Evolutionary conservation across 1,140 invertebrate species (phyloP).

Genomic region (Spodoptera frugiperda): DNA sequence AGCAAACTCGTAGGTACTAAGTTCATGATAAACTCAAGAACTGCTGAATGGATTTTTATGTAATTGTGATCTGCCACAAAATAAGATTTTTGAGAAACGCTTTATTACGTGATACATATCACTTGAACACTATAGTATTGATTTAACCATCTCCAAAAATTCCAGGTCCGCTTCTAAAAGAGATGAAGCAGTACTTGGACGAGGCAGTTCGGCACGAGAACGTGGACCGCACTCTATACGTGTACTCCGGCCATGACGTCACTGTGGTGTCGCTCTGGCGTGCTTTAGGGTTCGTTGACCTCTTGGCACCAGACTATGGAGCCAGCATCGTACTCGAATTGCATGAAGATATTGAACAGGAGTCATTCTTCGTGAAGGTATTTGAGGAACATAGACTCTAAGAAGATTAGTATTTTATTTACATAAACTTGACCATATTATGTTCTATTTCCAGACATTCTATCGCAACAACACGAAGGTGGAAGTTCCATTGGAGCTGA

Average conservation of each 20-base stretch:
- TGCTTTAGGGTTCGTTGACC: conserved; percentile 88
- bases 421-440: background rate
- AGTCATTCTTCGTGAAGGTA: conserved; percentile 77
- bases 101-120: too few species aligned
- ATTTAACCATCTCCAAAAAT: background rate
- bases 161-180: conserved; percentile 85
- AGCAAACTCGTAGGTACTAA: too few species aligned
- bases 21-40: too few species aligned
- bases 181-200: conserved; percentile 68
- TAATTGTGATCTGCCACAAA: too few species aligned
- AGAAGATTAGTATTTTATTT: background rate
- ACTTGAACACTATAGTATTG: too few species aligned
- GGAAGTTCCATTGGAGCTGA: conserved; percentile 78
- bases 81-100: too few species aligned
- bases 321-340: conserved; percentile 90
- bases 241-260: conserved; percentile 91
- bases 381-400: background rate
- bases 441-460: conserved; percentile 65
- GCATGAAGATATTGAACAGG: conserved; percentile 82
- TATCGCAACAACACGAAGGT: conserved; percentile 82
- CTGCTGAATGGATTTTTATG: too few species aligned
- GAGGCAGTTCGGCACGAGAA: conserved; percentile 60
- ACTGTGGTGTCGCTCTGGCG: conserved; percentile 90
- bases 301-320: conserved; percentile 90
- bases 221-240: conserved; percentile 64